Base-by-base conservation (phyloP, 2,797 vertebrate genomes). In the Heteromormyrus szaboi region DNA sequence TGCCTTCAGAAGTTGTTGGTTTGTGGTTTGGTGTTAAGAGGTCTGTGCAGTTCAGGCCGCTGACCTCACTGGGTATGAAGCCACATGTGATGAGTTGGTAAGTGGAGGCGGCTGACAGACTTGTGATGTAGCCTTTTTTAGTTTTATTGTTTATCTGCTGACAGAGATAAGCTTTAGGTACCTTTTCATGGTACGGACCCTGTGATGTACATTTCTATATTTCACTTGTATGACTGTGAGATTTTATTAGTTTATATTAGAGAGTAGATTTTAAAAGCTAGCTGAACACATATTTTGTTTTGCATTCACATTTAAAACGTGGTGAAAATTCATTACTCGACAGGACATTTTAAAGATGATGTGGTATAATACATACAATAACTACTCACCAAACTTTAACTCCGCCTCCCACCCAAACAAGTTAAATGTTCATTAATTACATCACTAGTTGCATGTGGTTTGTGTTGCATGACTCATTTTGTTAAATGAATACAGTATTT, bases 341-440 rank as follows among this genome's bases (percentile, higher is more conserved):
- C 44, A 29, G 8, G 25, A 68, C 3, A 91, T 90, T 88, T 92
- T 76, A 59, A 22, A 92, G 93, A 93, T 88, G 86, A 91, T 89
- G 85, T 59, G 53, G n/a, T 22, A 4, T 22, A 50, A 25, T 56
- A 33, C 53, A 3, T 33, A 25, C 12, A 29, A 14, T 85, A 59
- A 90, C 88, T 89, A 87, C 41, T 90, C 88, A 90, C 87, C 90
- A 88, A 84, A 12, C 85, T 91, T 90, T 90, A 17, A 19, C 33
- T 17, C 68, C 33, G 83, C 72, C 9, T 25, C n/a, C 53, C 51
- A 29, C 56, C 33, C 83, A 86, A 79, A 41, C 4, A 86, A 94
- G 95, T 96, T 96, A 96, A 94, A 95, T 95, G 94, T 89, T 91
- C 92, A 95, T 96, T 96, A 94, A 95, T 96, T 94, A 94, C 95